phyloP scores from a whole-genome alignment of 2,888 invertebrate genomes.

The Cyrtodaria siliqua region DNA sequence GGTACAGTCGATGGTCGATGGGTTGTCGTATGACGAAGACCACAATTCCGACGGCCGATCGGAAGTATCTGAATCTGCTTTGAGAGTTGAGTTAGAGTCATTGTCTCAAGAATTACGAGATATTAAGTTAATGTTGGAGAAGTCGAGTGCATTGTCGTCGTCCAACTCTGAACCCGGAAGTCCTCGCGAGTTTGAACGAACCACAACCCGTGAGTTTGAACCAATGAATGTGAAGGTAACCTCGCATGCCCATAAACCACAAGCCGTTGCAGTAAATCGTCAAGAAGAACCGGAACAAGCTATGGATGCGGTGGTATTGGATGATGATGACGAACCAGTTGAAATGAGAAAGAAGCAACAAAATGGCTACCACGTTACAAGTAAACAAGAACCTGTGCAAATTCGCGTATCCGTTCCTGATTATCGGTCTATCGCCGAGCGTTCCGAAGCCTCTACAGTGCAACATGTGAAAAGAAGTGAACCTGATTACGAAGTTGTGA shows the following conservation, averaged over 20 bases:
- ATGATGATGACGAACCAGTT: slow-evolving; percentile 36
- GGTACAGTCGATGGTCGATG: slow-evolving; percentile 14
- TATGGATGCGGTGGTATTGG: slow-evolving; percentile 40
- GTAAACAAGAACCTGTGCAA: slow-evolving; percentile 12
- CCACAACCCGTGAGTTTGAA: slow-evolving; percentile 31
- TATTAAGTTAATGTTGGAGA: slow-evolving; percentile 74
- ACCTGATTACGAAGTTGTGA: slow-evolving; percentile 14
- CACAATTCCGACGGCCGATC: slow-evolving; percentile 54
- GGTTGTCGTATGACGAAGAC: slow-evolving; percentile 4
- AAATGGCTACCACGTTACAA: slow-evolving; percentile 30
- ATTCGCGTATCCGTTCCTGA: slow-evolving; percentile 57
- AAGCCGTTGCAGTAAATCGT: slow-evolving; percentile 2
- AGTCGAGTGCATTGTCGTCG: slow-evolving; percentile 67
- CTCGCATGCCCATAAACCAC: slow-evolving; percentile 22
- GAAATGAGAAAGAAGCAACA: slow-evolving; percentile 2
- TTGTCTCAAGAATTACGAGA: slow-evolving; percentile 74
- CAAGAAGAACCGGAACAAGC: slow-evolving; percentile 2
- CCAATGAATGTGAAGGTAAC: slow-evolving; percentile 43
- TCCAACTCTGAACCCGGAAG: slow-evolving; percentile 25
- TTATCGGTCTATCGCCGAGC: slow-evolving; percentile 42
- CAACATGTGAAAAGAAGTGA: neutral
- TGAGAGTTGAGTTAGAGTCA: slow-evolving; percentile 67
- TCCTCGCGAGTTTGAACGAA: slow-evolving; percentile 21
- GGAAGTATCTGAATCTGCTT: slow-evolving; percentile 61
- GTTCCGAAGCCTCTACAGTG: neutral